Conservation (phyloP, 2,888 invertebrate genomes). For the Meandrusa payeni region DNA sequence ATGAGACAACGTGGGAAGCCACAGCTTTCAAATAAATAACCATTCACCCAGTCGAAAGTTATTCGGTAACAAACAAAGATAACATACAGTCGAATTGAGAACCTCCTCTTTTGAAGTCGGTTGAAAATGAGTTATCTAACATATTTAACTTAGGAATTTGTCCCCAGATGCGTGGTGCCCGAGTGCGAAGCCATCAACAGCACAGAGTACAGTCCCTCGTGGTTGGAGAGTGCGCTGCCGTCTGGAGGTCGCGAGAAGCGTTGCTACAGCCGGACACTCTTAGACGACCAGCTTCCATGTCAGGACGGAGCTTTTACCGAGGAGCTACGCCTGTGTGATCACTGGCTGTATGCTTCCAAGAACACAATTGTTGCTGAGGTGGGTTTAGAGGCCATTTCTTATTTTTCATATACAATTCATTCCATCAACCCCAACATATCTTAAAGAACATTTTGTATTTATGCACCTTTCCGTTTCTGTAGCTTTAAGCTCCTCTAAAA, state of each 20-base stretch:
- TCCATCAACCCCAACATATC: too few relatives aligned
- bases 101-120: too few relatives aligned
- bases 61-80: too few relatives aligned
- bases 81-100: too few relatives aligned
- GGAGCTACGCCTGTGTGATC: constrained; percentile 49
- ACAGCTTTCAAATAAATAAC: too few relatives aligned
- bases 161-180: constrained; percentile 60
- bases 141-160: not conserved
- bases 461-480: too few relatives aligned
- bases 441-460: too few relatives aligned
- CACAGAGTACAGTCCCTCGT: constrained; percentile 48
- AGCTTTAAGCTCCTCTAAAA: too few relatives aligned
- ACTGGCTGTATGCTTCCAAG: constrained; percentile 60
- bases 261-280: constrained; percentile 39
- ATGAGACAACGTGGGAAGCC: too few relatives aligned
- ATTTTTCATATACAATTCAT: too few relatives aligned
- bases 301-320: constrained; percentile 49
- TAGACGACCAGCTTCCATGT: constrained; percentile 40
- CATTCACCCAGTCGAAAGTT: too few relatives aligned
- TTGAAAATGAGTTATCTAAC: too few relatives aligned
- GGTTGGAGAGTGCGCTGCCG: constrained; percentile 52
- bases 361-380: constrained; percentile 73
- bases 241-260: constrained; percentile 39
- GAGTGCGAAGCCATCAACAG: constrained; percentile 64
- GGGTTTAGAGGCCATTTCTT: constrained; percentile 17